Percentiles rank a stretch among this genome's conserved stretches.
Evolutionary conservation across 2,888 invertebrate species (phyloP).

Genomic region (Pachliopta kotzebuea): DNA sequence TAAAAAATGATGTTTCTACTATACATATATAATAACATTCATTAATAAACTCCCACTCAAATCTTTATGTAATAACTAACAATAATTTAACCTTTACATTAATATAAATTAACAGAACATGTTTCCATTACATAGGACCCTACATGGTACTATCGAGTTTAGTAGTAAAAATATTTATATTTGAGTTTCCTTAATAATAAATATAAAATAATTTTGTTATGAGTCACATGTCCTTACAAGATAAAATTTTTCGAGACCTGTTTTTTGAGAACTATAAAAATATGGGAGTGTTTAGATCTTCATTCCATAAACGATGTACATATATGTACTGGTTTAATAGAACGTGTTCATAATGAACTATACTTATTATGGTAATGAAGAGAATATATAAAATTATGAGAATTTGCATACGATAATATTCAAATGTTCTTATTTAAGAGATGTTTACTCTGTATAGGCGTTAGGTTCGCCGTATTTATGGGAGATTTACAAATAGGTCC

Average conservation of each 20-base stretch:
- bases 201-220: not conserved
- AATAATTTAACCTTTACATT: not conserved
- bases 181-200: not conserved
- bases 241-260: not conserved
- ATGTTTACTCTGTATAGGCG: no score
- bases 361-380: no score
- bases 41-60: no score
- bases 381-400: no score
- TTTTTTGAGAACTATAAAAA: not conserved
- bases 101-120: not conserved
- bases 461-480: no score
- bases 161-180: not conserved
- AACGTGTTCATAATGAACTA: constrained; percentile 1
- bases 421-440: no score
- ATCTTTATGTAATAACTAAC: not conserved
- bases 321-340: not conserved
- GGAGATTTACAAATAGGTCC: no score
- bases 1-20: no score
- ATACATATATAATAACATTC: no score
- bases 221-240: constrained; percentile 1
- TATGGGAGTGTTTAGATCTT: not conserved
- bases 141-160: not conserved
- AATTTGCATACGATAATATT: no score
- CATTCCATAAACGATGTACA: not conserved
- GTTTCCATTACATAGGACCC: not conserved